Conservation (phyloP, 1,140 invertebrate species). For the Drosophila melanogaster region DNA sequence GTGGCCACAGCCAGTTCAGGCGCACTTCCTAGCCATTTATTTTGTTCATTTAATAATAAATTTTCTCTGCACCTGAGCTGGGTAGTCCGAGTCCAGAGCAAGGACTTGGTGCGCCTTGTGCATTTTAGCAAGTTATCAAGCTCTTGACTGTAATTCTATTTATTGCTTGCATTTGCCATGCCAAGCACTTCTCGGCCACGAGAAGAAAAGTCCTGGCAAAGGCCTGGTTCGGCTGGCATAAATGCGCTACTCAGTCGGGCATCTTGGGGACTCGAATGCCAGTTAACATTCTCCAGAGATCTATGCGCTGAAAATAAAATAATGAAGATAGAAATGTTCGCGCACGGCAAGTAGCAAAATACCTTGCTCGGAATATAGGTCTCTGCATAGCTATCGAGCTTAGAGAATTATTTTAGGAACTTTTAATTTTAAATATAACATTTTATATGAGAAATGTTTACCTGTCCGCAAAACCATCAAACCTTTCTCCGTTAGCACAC, state of each 20-base stretch:
- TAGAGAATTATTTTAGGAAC: too few species aligned
- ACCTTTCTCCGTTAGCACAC: background rate
- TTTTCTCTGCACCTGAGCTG: conserved; percentile 48
- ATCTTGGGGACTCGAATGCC: conserved; percentile 38
- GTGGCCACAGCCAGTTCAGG: conserved; percentile 28
- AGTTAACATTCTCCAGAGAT: conserved; percentile 14
- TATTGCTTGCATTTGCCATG: conserved; percentile 73
- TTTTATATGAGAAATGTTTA: background rate
- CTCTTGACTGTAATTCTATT: conserved; percentile 80
- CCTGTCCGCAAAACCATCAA: background rate
- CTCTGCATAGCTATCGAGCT: too few species aligned
- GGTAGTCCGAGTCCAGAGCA: background rate
- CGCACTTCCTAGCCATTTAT: conserved; percentile 23
- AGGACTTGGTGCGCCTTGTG: conserved; percentile 21
- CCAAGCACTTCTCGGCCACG: conserved; percentile 26
- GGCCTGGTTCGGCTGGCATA: conserved; percentile 27
- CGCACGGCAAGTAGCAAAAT: background rate
- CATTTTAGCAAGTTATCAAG: conserved; percentile 78
- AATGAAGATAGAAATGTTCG: conserved; percentile 28
- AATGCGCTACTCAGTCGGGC: conserved; percentile 25
- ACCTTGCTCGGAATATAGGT: too few species aligned
- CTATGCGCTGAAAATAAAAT: conserved; percentile 33
- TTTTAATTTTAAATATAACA: too few species aligned
- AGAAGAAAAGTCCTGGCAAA: conserved; percentile 9
- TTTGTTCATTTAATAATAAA: conserved; percentile 68